Conservation (phyloP, 2,113 vertebrate genomes). For the Acrocephalus kingi region DNA sequence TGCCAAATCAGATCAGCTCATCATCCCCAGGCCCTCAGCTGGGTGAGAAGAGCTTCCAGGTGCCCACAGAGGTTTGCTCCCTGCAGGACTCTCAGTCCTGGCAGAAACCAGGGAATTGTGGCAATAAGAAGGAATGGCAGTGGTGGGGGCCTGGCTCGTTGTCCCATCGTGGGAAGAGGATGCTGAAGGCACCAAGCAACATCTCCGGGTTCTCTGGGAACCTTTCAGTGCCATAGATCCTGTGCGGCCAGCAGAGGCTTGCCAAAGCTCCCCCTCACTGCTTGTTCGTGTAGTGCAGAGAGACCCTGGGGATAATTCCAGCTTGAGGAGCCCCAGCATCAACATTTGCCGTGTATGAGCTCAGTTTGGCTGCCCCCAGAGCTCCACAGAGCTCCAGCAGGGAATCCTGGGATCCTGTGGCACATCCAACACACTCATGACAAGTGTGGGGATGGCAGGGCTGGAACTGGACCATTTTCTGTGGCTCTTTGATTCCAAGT, state of each 20-base stretch:
- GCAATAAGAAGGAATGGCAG: background rate
- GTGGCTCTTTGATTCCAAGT: background rate
- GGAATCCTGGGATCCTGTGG: background rate
- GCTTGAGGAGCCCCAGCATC: background rate
- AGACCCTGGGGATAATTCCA: background rate
- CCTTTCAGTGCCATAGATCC: background rate
- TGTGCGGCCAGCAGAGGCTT: rapidly evolving
- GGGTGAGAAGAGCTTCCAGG: background rate
- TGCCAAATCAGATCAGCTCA: background rate
- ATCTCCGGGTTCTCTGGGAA: background rate
- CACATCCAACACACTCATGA: background rate
- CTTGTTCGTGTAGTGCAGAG: background rate
- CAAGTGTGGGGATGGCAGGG: background rate
- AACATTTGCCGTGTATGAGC: background rate
- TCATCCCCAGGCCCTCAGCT: background rate
- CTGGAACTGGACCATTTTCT: background rate
- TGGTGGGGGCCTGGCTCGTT: background rate
- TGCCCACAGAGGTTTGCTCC: background rate
- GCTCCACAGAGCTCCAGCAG: background rate
- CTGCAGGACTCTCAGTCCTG: background rate
- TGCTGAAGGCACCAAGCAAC: background rate
- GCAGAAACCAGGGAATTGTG: background rate
- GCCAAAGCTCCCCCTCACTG: background rate
- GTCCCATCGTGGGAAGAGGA: rapidly evolving
- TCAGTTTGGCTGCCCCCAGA: background rate